These are phyloP conservation scores for Tyria jacobaeae DNA, from an alignment of 2,888 invertebrate species.

Conservation along the genomic window DNA sequence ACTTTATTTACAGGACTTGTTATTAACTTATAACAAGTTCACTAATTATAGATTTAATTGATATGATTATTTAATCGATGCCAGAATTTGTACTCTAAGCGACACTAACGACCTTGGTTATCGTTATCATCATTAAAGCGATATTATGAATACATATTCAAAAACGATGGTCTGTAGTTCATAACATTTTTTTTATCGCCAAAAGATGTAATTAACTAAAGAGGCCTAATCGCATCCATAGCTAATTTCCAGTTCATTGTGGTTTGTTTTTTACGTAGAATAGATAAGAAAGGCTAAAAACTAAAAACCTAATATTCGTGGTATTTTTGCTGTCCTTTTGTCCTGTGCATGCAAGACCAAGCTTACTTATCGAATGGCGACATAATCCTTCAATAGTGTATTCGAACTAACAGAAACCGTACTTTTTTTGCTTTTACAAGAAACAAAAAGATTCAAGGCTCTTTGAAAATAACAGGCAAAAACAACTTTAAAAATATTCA, in stretches of 20 bases:
- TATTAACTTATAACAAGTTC: slow-evolving; percentile 22
- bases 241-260: slow-evolving; percentile 7
- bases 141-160: slow-evolving; percentile 34
- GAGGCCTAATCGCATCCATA: slow-evolving; percentile 9
- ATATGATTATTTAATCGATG: slow-evolving; percentile 25
- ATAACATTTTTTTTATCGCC: slow-evolving; percentile 19
- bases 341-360: neutral
- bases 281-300: neutral
- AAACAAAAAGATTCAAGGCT: slow-evolving; percentile 8
- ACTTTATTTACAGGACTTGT: neutral
- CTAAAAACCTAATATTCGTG: neutral
- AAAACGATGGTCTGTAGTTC: slow-evolving; percentile 12
- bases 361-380: neutral
- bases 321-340: neutral
- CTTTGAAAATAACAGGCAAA: slow-evolving; percentile 18
- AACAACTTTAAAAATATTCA: slow-evolving; percentile 19
- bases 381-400: neutral
- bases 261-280: neutral
- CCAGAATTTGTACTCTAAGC: slow-evolving; percentile 28
- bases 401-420: neutral
- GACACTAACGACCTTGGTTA: slow-evolving; percentile 39
- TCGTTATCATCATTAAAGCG: slow-evolving; percentile 42
- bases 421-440: neutral
- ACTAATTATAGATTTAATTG: slow-evolving; percentile 28
- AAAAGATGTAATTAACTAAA: slow-evolving; percentile 13